phyloP scores from a whole-genome alignment of 2,888 invertebrate genomes.

The Drymonia ruficornis region DNA sequence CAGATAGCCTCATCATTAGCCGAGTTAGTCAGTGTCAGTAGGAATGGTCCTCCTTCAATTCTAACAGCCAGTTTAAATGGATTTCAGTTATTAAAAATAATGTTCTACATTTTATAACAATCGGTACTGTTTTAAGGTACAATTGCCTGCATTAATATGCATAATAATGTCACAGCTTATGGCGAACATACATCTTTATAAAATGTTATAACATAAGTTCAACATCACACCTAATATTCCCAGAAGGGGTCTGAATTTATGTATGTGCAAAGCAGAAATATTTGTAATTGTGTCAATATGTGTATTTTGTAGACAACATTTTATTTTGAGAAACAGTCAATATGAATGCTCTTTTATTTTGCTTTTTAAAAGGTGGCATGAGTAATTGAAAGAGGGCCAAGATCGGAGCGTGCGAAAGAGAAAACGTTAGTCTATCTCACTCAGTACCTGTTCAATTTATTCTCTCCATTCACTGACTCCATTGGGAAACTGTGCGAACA shows the following conservation, averaged over 20 bases:
- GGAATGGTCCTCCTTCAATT: conserved; percentile 55
- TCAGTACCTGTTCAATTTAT: conserved; percentile 85
- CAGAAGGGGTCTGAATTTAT: too few species aligned
- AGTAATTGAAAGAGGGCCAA: conserved; percentile 56
- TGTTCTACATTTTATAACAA: background rate
- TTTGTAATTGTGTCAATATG: too few species aligned
- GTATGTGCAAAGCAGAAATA: too few species aligned
- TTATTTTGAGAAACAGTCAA: too few species aligned
- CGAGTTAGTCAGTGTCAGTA: conserved; percentile 56
- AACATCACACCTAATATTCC: too few species aligned
- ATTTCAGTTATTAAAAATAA: background rate
- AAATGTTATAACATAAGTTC: too few species aligned
- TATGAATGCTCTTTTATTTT: too few species aligned
- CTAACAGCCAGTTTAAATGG: background rate
- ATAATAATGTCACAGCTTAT: too few species aligned
- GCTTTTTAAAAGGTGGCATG: background rate
- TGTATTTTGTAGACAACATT: too few species aligned
- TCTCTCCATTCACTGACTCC: conserved; percentile 82
- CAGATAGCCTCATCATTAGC: conserved; percentile 49
- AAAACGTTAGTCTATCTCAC: conserved; percentile 82
- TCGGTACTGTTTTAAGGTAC: too few species aligned
- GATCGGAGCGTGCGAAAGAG: conserved; percentile 58
- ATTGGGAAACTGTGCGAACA: conserved; percentile 83
- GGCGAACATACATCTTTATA: too few species aligned
- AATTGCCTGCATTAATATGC: too few species aligned